These are phyloP conservation scores for Melanotaenia boesemani DNA, from an alignment of 2,797 vertebrate species.

Conservation along the genomic window DNA sequence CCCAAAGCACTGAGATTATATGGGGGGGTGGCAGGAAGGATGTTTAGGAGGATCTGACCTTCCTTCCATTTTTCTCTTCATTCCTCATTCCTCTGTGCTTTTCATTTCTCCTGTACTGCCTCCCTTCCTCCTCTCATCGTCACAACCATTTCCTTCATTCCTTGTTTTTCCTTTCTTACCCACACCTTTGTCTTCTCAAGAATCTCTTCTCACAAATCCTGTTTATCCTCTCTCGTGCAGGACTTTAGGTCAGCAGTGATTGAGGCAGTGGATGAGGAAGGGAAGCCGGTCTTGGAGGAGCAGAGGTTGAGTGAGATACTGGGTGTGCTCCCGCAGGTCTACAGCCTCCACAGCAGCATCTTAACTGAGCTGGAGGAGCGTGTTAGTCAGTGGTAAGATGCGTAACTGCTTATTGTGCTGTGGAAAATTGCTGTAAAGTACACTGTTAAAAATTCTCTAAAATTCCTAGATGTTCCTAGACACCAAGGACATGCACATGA, in stretches of 20 bases:
- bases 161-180: neutral
- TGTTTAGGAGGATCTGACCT: constrained; percentile 80
- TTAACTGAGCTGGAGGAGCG: constrained; percentile 88
- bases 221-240: constrained; percentile 70
- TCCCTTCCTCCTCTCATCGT: constrained; percentile 37
- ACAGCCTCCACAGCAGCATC: constrained; percentile 89
- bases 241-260: constrained; percentile 87
- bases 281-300: constrained; percentile 81
- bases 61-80: constrained; percentile 65
- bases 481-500: too few relatives aligned
- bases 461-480: neutral
- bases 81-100: constrained; percentile 61
- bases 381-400: constrained; percentile 88
- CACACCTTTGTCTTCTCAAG: constrained; percentile 18
- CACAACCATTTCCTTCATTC: constrained; percentile 31
- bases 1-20: constrained; percentile 63
- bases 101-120: constrained; percentile 49
- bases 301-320: constrained; percentile 87
- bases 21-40: constrained; percentile 75
- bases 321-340: constrained; percentile 87
- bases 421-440: neutral
- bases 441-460: too few relatives aligned
- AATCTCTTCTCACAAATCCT: constrained; percentile 10
- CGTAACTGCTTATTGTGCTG: neutral
- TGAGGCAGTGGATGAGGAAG: constrained; percentile 79